Conservation (phyloP, 2,797 vertebrate species). For the Falco concolor region DNA sequence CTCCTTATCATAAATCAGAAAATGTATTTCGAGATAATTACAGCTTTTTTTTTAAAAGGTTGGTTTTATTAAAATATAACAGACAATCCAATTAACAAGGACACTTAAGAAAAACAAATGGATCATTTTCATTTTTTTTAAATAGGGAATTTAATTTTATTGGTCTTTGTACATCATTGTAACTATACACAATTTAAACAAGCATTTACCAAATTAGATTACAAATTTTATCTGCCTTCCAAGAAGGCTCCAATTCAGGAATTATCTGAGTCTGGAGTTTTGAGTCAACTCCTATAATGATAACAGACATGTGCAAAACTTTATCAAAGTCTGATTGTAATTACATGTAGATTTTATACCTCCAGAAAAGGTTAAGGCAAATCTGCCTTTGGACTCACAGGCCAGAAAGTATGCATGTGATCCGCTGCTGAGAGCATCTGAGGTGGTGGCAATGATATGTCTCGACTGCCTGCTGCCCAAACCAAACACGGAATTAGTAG, state of each 20-base stretch:
- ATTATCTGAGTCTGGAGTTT: neutral
- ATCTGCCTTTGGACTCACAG: neutral
- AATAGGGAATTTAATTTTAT: neutral
- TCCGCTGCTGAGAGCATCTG: neutral
- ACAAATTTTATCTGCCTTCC: neutral
- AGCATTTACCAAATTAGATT: neutral
- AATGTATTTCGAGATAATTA: slow-evolving; percentile 18
- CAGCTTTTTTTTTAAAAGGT: neutral
- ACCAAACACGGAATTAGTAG: neutral
- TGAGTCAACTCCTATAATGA: neutral
- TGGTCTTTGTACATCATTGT: neutral
- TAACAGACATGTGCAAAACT: neutral
- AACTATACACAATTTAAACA: neutral
- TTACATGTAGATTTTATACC: neutral
- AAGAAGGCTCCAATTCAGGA: neutral
- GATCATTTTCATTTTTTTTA: neutral
- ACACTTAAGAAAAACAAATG: neutral
- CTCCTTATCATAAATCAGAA: slow-evolving; percentile 1
- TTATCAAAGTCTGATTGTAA: neutral
- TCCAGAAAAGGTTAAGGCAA: neutral
- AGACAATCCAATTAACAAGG: neutral
- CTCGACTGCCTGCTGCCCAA: neutral
- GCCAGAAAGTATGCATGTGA: accelerated
- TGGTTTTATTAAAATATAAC: neutral
- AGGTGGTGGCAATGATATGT: neutral